Conservation (phyloP, 2,888 invertebrate genomes). For the Auanema sp. region DNA sequence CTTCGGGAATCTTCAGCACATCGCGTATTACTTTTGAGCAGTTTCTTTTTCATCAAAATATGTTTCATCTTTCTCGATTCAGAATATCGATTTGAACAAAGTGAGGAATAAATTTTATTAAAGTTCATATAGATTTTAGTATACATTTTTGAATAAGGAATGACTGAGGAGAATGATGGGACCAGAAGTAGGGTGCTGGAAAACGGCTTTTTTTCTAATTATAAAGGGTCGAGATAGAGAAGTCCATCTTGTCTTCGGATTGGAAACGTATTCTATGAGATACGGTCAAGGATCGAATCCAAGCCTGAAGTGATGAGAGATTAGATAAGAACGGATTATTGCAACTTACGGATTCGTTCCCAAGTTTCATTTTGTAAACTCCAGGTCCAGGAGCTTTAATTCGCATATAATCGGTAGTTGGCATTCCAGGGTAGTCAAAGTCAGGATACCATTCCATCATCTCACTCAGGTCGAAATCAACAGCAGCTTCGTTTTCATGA, state of each 20-base stretch:
- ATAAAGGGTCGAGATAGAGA: constrained; percentile 15
- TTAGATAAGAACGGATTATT: background rate
- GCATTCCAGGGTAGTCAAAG: constrained; percentile 53
- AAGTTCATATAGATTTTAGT: no score
- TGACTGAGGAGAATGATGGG: background rate
- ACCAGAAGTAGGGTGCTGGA: background rate
- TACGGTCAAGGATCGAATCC: constrained; percentile 47
- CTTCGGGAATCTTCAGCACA: no score
- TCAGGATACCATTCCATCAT: constrained; percentile 44
- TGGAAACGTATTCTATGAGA: constrained; percentile 47
- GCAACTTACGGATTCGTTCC: constrained; percentile 42
- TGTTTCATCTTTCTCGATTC: constrained; percentile 5
- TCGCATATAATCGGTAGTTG: constrained; percentile 46
- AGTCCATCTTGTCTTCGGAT: constrained; percentile 29
- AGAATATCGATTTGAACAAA: background rate
- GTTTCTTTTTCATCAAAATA: background rate
- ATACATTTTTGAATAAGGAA: no score
- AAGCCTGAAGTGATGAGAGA: constrained; percentile 22
- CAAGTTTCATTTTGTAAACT: constrained; percentile 44
- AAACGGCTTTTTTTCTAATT: background rate
- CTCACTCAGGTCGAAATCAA: constrained; percentile 24
- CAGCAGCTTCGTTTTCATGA: constrained; percentile 24
- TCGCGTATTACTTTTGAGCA: no score
- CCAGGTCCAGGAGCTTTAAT: constrained; percentile 41
- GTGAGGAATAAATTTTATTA: no score